Evolutionary conservation across 1,140 invertebrate species (phyloP).

Genomic region (Planococcus citri): DNA sequence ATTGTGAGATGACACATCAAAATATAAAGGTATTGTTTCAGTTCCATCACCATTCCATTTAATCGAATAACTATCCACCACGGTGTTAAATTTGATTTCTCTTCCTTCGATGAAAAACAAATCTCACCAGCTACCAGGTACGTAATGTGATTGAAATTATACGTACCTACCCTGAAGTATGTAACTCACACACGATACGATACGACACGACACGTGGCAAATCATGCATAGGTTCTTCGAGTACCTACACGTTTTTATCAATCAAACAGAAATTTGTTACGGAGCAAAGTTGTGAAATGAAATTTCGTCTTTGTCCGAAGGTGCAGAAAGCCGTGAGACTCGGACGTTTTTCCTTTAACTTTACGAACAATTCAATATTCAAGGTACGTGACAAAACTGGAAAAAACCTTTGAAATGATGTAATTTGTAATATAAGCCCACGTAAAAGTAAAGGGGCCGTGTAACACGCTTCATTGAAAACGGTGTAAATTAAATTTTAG

Average conservation of each 20-base stretch:
- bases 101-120: too few species aligned
- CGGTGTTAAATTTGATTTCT: too few species aligned
- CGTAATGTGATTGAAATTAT: too few species aligned
- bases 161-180: too few species aligned
- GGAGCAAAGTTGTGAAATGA: not conserved
- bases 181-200: too few species aligned
- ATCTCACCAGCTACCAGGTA: too few species aligned
- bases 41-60: too few species aligned
- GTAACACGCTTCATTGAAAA: constrained; percentile 12
- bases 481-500: constrained; percentile 16
- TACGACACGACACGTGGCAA: not conserved
- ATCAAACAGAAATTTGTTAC: not conserved
- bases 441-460: not conserved
- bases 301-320: constrained; percentile 5
- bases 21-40: too few species aligned
- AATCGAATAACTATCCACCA: too few species aligned
- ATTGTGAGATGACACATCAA: too few species aligned
- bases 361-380: constrained; percentile 12
- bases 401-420: constrained; percentile 4
- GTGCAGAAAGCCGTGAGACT: not conserved
- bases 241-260: not conserved
- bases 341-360: constrained; percentile 11
- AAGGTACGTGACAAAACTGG: constrained; percentile 15
- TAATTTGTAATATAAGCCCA: constrained; percentile 19
- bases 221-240: not conserved